Evolutionary conservation across 2,113 vertebrate genomes (phyloP).

Genomic region (Hyperopisus bebe): DNA sequence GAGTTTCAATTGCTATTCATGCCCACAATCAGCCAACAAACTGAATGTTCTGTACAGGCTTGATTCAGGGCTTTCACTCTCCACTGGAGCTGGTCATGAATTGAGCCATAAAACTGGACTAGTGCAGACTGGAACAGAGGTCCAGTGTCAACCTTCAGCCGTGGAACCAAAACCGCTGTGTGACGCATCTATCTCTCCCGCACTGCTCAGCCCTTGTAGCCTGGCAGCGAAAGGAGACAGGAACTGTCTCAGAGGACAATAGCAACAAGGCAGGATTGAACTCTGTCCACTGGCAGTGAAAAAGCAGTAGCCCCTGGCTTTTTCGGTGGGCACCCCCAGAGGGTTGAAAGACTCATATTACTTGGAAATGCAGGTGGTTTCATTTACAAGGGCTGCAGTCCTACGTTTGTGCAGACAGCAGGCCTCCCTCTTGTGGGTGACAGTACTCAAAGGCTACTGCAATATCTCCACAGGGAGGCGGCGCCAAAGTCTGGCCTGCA

Average conservation of each 20-base stretch:
- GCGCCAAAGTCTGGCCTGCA: background rate
- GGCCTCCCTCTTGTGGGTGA: background rate
- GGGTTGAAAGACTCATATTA: background rate
- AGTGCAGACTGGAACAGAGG: conserved; percentile 30
- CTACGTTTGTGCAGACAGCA: background rate
- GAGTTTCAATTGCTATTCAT: conserved; percentile 40
- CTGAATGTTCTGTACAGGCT: conserved; percentile 37
- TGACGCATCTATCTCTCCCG: background rate
- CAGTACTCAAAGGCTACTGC: background rate
- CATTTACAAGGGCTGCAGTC: background rate
- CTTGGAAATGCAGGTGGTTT: background rate
- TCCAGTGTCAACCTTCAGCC: conserved; percentile 30
- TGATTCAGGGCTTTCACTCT: conserved; percentile 23
- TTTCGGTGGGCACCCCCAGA: background rate
- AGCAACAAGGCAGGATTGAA: conserved; percentile 33
- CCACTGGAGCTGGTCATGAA: conserved; percentile 37
- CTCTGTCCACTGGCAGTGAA: conserved; percentile 34
- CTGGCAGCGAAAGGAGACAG: background rate
- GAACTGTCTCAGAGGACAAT: conserved; percentile 27
- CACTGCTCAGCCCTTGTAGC: background rate
- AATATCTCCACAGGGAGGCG: background rate
- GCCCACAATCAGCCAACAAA: conserved; percentile 46
- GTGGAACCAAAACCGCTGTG: background rate
- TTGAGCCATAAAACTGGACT: conserved; percentile 48
- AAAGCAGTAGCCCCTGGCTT: conserved; percentile 29